Evolutionary conservation across 2,113 vertebrate genomes (phyloP).

Genomic region (Rhabdornis inornatus): DNA sequence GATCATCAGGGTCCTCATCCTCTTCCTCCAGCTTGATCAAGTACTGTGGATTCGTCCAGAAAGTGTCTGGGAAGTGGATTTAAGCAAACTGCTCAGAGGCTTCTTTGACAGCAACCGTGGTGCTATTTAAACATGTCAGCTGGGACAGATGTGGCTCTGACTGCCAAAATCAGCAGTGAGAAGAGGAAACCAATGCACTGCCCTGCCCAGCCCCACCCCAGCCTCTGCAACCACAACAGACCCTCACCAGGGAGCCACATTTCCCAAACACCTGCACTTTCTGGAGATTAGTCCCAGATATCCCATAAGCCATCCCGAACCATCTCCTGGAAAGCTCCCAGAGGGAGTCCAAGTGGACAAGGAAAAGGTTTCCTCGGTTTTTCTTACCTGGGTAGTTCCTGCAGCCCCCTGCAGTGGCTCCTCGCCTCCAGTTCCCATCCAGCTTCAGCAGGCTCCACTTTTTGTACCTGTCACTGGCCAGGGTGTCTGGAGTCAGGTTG

Average conservation of each 20-base stretch:
- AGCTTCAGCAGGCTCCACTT: conserved; percentile 89
- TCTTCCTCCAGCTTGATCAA: conserved; percentile 88
- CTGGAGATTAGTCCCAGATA: background rate
- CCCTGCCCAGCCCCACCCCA: no score
- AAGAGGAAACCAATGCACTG: background rate
- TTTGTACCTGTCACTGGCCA: conserved; percentile 79
- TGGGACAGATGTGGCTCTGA: background rate
- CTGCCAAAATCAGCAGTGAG: background rate
- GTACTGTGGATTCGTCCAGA: conserved; percentile 94
- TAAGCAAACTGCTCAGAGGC: background rate
- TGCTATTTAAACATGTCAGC: background rate
- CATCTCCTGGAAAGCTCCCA: background rate
- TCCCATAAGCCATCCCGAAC: background rate
- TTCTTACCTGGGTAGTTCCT: conserved; percentile 84
- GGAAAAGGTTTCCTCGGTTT: background rate
- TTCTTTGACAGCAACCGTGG: background rate
- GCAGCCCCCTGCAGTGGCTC: conserved; percentile 92
- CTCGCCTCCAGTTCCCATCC: conserved; percentile 87
- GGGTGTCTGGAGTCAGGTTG: conserved; percentile 90
- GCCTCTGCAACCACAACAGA: background rate
- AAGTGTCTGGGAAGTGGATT: conserved; percentile 79
- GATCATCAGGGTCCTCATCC: conserved; percentile 86
- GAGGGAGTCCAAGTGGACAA: background rate
- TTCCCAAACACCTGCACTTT: background rate
- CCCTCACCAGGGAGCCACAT: background rate